Conservation (phyloP, 1,140 invertebrate genomes). For the Bombus confusus region DNA sequence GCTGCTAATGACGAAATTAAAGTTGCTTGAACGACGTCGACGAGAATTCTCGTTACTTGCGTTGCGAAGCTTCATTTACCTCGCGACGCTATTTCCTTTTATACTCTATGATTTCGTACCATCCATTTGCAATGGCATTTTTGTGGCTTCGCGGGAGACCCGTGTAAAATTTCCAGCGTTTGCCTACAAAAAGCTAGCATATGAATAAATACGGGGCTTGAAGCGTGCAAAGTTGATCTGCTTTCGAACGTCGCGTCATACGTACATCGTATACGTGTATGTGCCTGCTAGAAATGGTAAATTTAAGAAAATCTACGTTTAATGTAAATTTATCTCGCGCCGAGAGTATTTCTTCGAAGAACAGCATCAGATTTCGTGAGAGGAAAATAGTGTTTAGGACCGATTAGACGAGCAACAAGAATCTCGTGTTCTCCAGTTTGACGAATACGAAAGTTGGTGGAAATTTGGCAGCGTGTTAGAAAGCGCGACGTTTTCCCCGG, state of each 20-base stretch:
- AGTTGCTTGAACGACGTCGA: constrained; percentile 27
- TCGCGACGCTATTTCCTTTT: neutral
- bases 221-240: too few species aligned
- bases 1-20: constrained; percentile 51
- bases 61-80: neutral
- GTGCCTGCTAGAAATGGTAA: too few species aligned
- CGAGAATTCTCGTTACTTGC: constrained; percentile 28
- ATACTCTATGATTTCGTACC: neutral
- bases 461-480: neutral
- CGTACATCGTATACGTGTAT: too few species aligned
- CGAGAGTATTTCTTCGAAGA: too few species aligned
- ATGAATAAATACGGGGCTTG: neutral
- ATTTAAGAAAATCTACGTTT: too few species aligned
- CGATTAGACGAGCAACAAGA: neutral
- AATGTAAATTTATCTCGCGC: too few species aligned
- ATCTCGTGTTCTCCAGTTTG: neutral
- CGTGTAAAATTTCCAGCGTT: neutral
- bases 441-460: neutral
- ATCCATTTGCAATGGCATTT: neutral
- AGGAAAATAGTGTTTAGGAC: neutral
- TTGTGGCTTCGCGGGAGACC: neutral
- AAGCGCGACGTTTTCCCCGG: neutral
- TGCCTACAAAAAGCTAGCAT: neutral
- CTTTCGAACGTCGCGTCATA: too few species aligned
- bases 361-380: too few species aligned